phyloP scores from a whole-genome alignment of 2,888 invertebrate genomes.

The Caenorhabditis sp. region DNA sequence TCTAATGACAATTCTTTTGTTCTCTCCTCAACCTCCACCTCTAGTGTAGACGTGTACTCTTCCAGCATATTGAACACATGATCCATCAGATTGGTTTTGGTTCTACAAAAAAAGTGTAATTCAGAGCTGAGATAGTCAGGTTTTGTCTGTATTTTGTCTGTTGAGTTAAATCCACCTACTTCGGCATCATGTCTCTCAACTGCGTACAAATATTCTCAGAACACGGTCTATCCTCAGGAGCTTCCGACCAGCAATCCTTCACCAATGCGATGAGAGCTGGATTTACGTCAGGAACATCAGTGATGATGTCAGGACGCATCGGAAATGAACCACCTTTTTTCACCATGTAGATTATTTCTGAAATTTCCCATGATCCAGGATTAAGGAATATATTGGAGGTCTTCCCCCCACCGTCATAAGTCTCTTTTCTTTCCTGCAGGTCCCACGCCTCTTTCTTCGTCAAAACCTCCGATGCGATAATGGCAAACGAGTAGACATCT shows the following conservation, averaged over 20 bases:
- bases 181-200: constrained; percentile 64
- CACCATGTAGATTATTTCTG: constrained; percentile 69
- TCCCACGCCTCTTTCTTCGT: constrained; percentile 78
- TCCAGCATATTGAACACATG: constrained; percentile 81
- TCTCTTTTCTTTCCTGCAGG: constrained; percentile 69
- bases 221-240: constrained; percentile 74
- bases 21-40: constrained; percentile 76
- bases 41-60: constrained; percentile 77
- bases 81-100: constrained; percentile 77
- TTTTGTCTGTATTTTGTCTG: neutral
- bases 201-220: constrained; percentile 58
- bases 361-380: constrained; percentile 1
- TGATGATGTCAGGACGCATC: constrained; percentile 72
- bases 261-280: constrained; percentile 72
- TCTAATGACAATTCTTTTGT: constrained; percentile 77
- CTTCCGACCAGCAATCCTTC: constrained; percentile 79
- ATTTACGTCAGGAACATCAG: constrained; percentile 65
- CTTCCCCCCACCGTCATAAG: constrained; percentile 62
- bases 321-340: constrained; percentile 74
- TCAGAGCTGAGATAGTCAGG: too few species aligned
- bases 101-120: too few species aligned
- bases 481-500: constrained; percentile 80
- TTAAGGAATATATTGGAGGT: neutral
- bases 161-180: constrained; percentile 22
- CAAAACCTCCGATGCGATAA: constrained; percentile 78